phyloP scores from a whole-genome alignment of 2,888 invertebrate species.

The Machimus atricapillus region DNA sequence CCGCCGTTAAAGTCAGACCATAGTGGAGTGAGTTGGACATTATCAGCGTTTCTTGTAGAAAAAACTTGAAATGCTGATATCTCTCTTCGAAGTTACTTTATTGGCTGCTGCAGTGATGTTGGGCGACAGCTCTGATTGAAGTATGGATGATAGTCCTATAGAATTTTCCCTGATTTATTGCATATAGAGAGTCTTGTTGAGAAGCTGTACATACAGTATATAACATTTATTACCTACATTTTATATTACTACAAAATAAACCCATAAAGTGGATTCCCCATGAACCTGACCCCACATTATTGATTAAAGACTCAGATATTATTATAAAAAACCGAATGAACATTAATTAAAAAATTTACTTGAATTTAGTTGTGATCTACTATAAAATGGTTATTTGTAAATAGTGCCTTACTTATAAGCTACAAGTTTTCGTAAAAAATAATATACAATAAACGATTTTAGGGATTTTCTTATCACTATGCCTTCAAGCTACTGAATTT shows the following conservation, averaged over 20 bases:
- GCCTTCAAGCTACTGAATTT: too few species aligned
- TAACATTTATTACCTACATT: neutral
- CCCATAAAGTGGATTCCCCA: neutral
- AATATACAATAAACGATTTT: too few species aligned
- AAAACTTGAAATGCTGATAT: constrained; percentile 25
- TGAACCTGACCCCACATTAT: neutral
- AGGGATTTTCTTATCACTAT: too few species aligned
- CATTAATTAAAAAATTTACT: neutral
- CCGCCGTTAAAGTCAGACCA: constrained; percentile 7
- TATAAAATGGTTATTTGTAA: too few species aligned
- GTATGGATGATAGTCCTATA: neutral
- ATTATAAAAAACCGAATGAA: neutral
- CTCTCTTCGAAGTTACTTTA: neutral
- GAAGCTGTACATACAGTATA: neutral
- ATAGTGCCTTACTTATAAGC: too few species aligned
- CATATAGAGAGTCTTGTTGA: neutral
- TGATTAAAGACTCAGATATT: neutral
- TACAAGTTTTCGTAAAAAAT: too few species aligned
- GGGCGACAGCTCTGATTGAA: neutral
- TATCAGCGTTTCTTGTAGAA: constrained; percentile 10
- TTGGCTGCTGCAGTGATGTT: neutral
- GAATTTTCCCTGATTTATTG: neutral
- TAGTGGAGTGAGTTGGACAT: constrained; percentile 1
- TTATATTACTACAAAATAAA: neutral
- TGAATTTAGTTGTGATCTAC: neutral